Conservation (phyloP, 2,113 vertebrate genomes). For the Electrona antarctica region DNA sequence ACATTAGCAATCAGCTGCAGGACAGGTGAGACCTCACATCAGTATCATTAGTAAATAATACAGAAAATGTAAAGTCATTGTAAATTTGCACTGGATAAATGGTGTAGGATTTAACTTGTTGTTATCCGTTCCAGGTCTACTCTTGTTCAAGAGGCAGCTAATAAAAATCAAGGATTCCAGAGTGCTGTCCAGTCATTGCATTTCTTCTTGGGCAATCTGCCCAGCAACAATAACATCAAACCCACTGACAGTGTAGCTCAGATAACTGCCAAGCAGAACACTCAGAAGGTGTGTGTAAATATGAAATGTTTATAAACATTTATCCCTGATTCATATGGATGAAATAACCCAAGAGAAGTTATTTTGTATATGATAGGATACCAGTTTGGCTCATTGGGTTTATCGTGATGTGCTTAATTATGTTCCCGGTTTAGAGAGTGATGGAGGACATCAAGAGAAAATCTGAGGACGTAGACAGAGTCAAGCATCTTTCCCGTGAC, state of each 20-base stretch:
- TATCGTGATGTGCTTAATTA: background rate
- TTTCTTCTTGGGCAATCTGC: slow-evolving; percentile 88
- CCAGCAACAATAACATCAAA: slow-evolving; percentile 74
- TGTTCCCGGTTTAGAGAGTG: slow-evolving; percentile 79
- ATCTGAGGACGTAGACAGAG: slow-evolving; percentile 74
- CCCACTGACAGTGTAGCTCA: slow-evolving; percentile 81
- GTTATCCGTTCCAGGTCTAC: slow-evolving; percentile 74
- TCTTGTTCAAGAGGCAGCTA: slow-evolving; percentile 79
- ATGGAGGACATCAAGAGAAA: slow-evolving; percentile 86
- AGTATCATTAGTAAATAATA: background rate
- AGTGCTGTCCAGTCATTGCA: slow-evolving; percentile 85
- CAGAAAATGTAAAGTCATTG: background rate
- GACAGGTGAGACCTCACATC: slow-evolving; percentile 78
- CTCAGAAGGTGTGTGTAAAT: slow-evolving; percentile 83
- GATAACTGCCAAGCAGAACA: slow-evolving; percentile 83
- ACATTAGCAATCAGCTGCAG: slow-evolving; percentile 84
- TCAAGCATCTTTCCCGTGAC: slow-evolving; percentile 80
- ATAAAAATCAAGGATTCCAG: slow-evolving; percentile 86
- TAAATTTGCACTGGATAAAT: background rate
- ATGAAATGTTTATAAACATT: background rate
- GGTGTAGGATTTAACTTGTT: background rate
- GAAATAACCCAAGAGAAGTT: background rate
- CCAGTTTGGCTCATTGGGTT: background rate
- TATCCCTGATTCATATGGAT: background rate
- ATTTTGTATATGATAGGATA: background rate